These are phyloP conservation scores for Hephaestus fuliginosus DNA, from an alignment of 2,797 vertebrate genomes.

Conservation along the genomic window DNA sequence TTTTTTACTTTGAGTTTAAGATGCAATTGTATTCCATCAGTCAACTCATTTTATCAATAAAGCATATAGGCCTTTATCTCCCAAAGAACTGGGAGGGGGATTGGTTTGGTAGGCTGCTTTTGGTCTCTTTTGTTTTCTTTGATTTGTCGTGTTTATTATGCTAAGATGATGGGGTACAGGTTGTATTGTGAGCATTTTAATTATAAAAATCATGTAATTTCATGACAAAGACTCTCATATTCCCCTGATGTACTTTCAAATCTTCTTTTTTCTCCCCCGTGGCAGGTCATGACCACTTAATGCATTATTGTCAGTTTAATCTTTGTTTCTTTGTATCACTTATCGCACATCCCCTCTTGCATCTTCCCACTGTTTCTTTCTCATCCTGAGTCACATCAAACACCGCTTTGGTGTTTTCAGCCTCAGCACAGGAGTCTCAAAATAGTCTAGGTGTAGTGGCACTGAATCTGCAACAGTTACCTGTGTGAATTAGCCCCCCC, in stretches of 20 bases:
- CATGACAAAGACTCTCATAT: not conserved
- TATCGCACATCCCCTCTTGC: conserved; percentile 7
- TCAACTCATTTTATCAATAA: not conserved
- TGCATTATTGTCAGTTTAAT: conserved; percentile 2
- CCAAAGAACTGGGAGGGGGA: not conserved
- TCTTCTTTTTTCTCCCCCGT: not conserved
- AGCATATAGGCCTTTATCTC: not conserved
- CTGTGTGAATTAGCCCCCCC: conserved; percentile 53
- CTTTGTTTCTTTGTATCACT: conserved; percentile 24
- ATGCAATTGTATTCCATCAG: not conserved
- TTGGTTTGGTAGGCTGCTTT: not conserved
- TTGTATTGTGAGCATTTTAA: not conserved
- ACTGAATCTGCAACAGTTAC: conserved; percentile 50
- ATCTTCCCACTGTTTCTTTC: conserved; percentile 33
- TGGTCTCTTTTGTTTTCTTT: not conserved
- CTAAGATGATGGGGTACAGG: not conserved
- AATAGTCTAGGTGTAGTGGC: conserved; percentile 51
- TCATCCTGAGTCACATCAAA: conserved; percentile 57
- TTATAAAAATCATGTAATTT: not conserved
- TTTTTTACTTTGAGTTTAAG: not conserved
- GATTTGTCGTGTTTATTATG: not conserved
- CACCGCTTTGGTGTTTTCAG: conserved; percentile 40
- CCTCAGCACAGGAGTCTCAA: conserved; percentile 38
- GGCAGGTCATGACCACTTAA: conserved; percentile 28
- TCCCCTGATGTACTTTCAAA: conserved; percentile 5